Conservation (phyloP, 2,797 vertebrate genomes). For the Ctenosaura bakeri region DNA sequence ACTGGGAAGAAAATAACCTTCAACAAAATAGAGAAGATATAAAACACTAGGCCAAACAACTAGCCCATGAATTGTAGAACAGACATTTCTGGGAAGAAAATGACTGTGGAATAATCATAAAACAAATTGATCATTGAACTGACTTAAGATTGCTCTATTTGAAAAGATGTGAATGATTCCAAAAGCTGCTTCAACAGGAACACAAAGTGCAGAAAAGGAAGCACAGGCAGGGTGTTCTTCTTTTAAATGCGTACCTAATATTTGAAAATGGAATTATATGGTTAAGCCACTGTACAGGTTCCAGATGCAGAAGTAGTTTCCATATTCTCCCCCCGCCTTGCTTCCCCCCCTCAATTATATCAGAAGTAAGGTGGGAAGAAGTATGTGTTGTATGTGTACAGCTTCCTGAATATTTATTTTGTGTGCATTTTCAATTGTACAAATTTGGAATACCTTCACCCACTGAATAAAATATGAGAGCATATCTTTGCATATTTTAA, state of each 20-base stretch:
- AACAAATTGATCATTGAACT: neutral
- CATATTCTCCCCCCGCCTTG: neutral
- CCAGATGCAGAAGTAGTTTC: neutral
- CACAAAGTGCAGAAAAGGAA: neutral
- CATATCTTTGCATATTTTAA: too few relatives aligned
- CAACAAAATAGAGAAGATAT: conserved; percentile 5
- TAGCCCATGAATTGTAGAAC: neutral
- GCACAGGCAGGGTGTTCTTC: neutral
- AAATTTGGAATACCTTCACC: too few relatives aligned
- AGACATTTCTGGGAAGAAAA: neutral
- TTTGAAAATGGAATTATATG: neutral
- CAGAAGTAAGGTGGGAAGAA: neutral
- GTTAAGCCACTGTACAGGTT: neutral
- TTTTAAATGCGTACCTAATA: neutral
- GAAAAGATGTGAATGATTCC: neutral
- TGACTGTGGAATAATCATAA: neutral
- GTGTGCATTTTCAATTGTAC: too few relatives aligned
- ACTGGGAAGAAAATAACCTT: neutral
- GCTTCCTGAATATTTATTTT: too few relatives aligned
- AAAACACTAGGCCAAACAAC: neutral
- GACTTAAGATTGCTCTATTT: conserved; percentile 17
- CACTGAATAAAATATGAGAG: too few relatives aligned
- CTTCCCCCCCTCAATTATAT: neutral
- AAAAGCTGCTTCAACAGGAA: neutral
- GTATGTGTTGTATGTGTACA: neutral